A percentile compares a stretch with the other conserved stretches of the same genome.
Evolutionary conservation across 1,140 invertebrate genomes (phyloP).

Genomic region (Andrena cerasifolii): DNA sequence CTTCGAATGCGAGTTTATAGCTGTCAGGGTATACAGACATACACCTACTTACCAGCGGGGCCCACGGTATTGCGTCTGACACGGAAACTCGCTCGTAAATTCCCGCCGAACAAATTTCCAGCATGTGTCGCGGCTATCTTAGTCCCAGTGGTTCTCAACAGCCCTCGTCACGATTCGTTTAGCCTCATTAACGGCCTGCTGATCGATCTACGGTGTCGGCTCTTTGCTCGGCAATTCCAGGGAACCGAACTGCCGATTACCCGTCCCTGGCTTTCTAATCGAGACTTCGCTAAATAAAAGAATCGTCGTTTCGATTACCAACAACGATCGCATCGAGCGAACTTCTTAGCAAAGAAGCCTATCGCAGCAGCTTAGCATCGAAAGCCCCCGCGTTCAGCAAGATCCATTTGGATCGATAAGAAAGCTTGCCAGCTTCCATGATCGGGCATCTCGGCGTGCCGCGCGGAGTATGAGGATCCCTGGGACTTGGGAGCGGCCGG

Average conservation of each 20-base stretch:
- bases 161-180: too few relatives aligned
- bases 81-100: slow-evolving; percentile 77
- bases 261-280: too few relatives aligned
- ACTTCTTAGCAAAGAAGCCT: too few relatives aligned
- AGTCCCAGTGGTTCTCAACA: slow-evolving; percentile 65
- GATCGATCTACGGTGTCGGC: not conserved
- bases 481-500: slow-evolving; percentile 69
- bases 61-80: slow-evolving; percentile 71
- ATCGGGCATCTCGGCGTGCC: too few relatives aligned
- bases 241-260: too few relatives aligned
- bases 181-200: not conserved
- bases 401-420: too few relatives aligned
- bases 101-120: slow-evolving; percentile 75
- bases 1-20: slow-evolving; percentile 69
- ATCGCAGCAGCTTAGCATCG: too few relatives aligned
- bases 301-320: not conserved
- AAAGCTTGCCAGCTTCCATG: too few relatives aligned
- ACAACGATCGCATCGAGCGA: too few relatives aligned
- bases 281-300: not conserved
- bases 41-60: slow-evolving; percentile 65
- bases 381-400: too few relatives aligned
- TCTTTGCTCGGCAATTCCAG: not conserved
- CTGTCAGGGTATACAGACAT: slow-evolving; percentile 61
- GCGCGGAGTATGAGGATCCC: slow-evolving; percentile 44
- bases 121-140: slow-evolving; percentile 73